Evolutionary conservation across 1,140 invertebrate species (phyloP), one percentile per base, ranked within the genome.

Genomic region (Nylanderia fulva): DNA sequence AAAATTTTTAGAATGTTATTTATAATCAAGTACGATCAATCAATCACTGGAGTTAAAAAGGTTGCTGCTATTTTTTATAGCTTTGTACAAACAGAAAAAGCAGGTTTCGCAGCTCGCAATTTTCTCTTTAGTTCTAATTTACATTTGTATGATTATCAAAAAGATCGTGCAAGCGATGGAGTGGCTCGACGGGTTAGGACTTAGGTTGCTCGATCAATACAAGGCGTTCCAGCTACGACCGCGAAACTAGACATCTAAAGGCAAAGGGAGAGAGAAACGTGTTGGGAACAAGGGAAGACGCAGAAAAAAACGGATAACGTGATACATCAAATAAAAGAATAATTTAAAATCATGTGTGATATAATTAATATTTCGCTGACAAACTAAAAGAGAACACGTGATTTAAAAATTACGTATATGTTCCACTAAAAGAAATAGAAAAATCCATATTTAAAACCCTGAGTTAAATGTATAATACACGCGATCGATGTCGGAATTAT

Each of bases 161-260:
- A 69, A 60, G 71, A 60, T 42, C 18, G 48, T 24, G 5, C n/a
- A 33, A 45, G 45, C 24, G 21, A 33, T 61, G 1, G 66, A 72
- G 54, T 45, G 66, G 54, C 36, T 82, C 66, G 72, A 58, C 66
- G 66, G 52, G 77, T 82, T 82, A 82, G 77, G 66, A 72, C 77
- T 82, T 72, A 72, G 66, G 66, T 72, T 42, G 27, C 52, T 58
- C 66, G 77, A 82, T 82, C 77, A 82, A 82, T 82, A 82, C 77
- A 29, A 82, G 66, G 66, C 77, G 66, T 13, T 82, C 52, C 77
- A 48, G 77, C 66, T 82, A 82, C 39, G 36, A 45, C 18, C 56
- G 56, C 56, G 27, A 45, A 45, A 85, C 27, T 71, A 71, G 74
- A 74, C 54, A 33, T 60, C 33, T 24, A 58, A 27, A 60, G 45